Percentiles rank a stretch among this genome's conserved stretches.
These are phyloP conservation scores for Amphiprion percula DNA, from an alignment of 2,113 vertebrate genomes.

Conservation along the genomic window DNA sequence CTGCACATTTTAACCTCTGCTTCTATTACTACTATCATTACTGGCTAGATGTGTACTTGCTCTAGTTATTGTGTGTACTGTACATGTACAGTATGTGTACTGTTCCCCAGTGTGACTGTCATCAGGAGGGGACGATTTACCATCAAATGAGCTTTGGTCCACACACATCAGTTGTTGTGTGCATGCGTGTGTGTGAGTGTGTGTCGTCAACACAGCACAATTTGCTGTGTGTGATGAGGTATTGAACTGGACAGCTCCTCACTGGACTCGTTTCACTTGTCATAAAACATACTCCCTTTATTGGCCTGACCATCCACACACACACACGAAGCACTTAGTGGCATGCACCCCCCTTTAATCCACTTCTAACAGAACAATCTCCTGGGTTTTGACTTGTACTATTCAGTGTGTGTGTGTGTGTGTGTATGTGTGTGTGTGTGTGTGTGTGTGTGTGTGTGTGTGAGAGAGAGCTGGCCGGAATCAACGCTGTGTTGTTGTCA, in stretches of 20 bases:
- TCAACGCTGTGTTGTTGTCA: constrained; percentile 78
- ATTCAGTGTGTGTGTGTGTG: constrained; percentile 20
- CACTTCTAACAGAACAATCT: constrained; percentile 79
- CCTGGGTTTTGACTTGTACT: constrained; percentile 69
- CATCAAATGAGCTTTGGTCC: constrained; percentile 25
- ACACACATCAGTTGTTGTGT: constrained; percentile 24
- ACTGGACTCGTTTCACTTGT: constrained; percentile 76
- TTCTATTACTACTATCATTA: too few species aligned
- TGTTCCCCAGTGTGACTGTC: constrained; percentile 19
- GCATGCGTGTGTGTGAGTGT: constrained; percentile 50
- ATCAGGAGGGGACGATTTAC: constrained; percentile 24
- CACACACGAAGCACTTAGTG: constrained; percentile 48
- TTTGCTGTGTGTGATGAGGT: constrained; percentile 79
- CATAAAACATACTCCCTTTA: constrained; percentile 85
- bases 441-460: constrained; percentile 21
- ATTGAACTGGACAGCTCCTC: constrained; percentile 81
- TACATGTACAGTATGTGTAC: background rate
- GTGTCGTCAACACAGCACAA: constrained; percentile 66
- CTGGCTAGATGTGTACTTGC: too few species aligned
- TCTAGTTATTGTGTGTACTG: background rate
- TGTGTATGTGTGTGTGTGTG: constrained; percentile 1
- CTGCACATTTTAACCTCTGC: too few species aligned
- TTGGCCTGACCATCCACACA: constrained; percentile 62
- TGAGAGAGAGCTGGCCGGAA: constrained; percentile 40
- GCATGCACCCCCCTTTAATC: constrained; percentile 71